A percentile compares a stretch with the other conserved stretches of the same genome.
Evolutionary conservation across 2,113 vertebrate species (phyloP).

Genomic region (Cervus canadensis): DNA sequence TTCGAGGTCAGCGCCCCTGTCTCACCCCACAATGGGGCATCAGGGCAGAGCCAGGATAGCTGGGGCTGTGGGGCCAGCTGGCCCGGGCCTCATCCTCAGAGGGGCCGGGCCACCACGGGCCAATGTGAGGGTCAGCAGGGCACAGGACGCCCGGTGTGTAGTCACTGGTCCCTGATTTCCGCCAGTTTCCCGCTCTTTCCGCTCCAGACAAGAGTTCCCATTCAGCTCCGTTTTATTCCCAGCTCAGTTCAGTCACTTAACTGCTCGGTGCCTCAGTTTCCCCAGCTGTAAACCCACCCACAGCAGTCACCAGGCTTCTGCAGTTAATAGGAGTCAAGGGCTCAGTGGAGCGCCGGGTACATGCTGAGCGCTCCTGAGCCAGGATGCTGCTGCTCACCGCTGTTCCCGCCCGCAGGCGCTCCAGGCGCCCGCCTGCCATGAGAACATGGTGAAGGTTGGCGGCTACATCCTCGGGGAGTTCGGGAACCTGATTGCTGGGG

Average conservation of each 20-base stretch:
- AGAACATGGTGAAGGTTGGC: constrained; percentile 97
- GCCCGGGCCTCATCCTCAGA: rapidly evolving
- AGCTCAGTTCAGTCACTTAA: rapidly evolving
- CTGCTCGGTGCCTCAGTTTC: neutral
- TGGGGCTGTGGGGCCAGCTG: neutral
- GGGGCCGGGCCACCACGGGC: neutral
- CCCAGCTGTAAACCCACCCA: neutral
- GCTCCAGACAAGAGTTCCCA: neutral
- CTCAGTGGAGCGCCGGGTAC: neutral
- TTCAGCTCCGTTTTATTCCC: neutral
- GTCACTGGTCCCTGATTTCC: rapidly evolving
- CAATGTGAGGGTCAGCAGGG: neutral
- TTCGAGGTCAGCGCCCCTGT: constrained; percentile 86
- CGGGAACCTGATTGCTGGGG: constrained; percentile 94
- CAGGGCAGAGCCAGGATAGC: neutral
- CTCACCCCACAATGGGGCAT: rapidly evolving
- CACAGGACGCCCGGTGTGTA: rapidly evolving
- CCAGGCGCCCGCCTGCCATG: constrained; percentile 94
- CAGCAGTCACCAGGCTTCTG: no score
- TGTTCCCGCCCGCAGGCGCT: constrained; percentile 80
- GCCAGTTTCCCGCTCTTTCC: neutral
- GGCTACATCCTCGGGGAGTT: constrained; percentile 95
- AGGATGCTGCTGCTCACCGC: rapidly evolving
- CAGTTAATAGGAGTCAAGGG: neutral
- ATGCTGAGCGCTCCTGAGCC: rapidly evolving